Evolutionary conservation across 2,888 invertebrate genomes (phyloP), one percentile per base, ranked within the genome.

Genomic region (Malachius bipustulatus): DNA sequence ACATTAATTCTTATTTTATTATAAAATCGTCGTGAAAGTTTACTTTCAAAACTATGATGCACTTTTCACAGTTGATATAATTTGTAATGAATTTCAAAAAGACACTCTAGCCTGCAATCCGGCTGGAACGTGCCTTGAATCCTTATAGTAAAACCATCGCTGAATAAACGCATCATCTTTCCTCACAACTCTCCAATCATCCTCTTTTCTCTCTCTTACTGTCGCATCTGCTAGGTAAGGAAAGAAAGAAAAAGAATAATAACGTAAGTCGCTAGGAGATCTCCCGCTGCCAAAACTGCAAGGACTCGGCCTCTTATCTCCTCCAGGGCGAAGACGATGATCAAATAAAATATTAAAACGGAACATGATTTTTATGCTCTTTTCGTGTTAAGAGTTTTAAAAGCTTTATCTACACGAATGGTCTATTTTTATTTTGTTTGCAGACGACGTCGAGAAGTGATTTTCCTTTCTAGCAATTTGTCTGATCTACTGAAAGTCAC

Each of bases 31-130:
- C n/a, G n/a, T n/a, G n/a, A n/a, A n/a, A n/a, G n/a, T n/a, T n/a
- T n/a, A n/a, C n/a, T n/a, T n/a, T n/a, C n/a, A n/a, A n/a, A n/a
- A n/a, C n/a, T n/a, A n/a, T n/a, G n/a, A n/a, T n/a, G n/a, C n/a
- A n/a, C n/a, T 60, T 60, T 59, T 60, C 59, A 59, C 59, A 57
- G 57, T 55, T 57, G 59, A 60, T 59, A 57, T 59, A 59, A 59
- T 60, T 59, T 57, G 55, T 60, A 61, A 62, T 61, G 61, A 62
- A 62, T 61, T 60, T 61, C 57, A 58, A 59, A 60, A 56, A 51
- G 57, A 53, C 50, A 54, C 51, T 56, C 56, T 58, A 54, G 57
- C 57, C 55, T 50, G 56, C 60, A 59, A 60, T 60, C 59, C 59
- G 47, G 52, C 49, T 47, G 49, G 57, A 54, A 62, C 62, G 62